Evolutionary conservation across 2,113 vertebrate genomes (phyloP), one percentile per base, ranked within the genome.

Genomic region (Rutilus rutilus): DNA sequence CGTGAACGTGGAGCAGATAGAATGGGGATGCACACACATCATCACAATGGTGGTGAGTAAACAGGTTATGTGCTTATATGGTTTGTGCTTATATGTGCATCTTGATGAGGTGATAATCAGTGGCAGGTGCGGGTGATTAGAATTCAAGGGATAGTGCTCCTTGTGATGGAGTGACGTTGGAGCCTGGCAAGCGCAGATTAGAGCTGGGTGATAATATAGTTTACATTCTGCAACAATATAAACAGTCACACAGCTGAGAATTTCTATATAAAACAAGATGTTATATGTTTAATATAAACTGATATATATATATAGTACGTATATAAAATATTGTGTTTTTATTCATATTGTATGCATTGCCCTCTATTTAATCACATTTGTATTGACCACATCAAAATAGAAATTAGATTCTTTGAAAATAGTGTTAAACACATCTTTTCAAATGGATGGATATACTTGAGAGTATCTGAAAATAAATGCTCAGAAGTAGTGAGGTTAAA

Each of bases 381-480:
- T 11, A 10, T 2, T 12, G 21, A 42, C 21, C 21, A 71, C 19
- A 71, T 67, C 27, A 67, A 64, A 64, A 64, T 15, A 3, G 50
- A 30, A 33, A 65, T 27, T 2, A 0, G 62, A 65, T 71, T 57
- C 19, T 71, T 71, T 42, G 36, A 42, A 42, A 85, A 69, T 82
- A 76, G 78, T 88, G 69, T 82, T 82, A 76, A 82, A 85, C 75
- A 85, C 39, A 7, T 50, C 84, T 62, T 86, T 88, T 50, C 45
- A 86, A 88, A 71, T 50, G 42, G 47, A 76, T 88, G 81, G 85
- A 64, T 75, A 52, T 78, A 86, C 77, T 76, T 84, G 3, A 86
- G 50, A 76, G 57, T 59, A 67, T 30, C 33, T 67, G 2, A 17
- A 75, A 75, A 86, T 80, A 73, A 84, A 75, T 86, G 78, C 65